phyloP scores from a whole-genome alignment of 2,888 invertebrate genomes.

The Parnassius orleans region DNA sequence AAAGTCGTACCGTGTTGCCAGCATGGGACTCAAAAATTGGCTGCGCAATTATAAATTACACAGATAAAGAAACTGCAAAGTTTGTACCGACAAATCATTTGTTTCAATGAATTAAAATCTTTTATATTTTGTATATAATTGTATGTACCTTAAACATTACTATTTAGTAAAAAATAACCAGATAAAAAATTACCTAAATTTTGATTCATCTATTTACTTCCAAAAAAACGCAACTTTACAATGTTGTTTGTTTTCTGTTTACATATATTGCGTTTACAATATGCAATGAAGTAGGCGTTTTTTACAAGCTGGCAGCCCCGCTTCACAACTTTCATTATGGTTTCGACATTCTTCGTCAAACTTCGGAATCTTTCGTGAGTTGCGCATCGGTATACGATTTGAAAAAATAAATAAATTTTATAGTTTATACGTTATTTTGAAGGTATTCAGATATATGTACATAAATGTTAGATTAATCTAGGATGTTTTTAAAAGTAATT shows the following conservation, averaged over 20 bases:
- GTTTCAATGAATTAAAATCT: too few species aligned
- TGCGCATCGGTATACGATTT: constrained; percentile 22
- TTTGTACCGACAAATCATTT: too few species aligned
- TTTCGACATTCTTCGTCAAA: constrained; percentile 24
- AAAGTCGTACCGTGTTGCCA: constrained; percentile 54
- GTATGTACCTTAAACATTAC: too few species aligned
- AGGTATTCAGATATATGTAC: neutral
- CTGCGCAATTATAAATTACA: neutral
- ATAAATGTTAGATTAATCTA: too few species aligned
- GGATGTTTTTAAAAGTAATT: too few species aligned
- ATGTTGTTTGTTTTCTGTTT: too few species aligned
- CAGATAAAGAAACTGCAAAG: neutral
- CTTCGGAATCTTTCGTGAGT: constrained; percentile 24
- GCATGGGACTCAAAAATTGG: constrained; percentile 13
- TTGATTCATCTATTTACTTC: too few species aligned
- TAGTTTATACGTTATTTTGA: constrained; percentile 14
- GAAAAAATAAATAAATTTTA: constrained; percentile 24
- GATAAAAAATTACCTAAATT: too few species aligned
- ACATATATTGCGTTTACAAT: too few species aligned
- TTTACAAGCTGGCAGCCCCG: constrained; percentile 7
- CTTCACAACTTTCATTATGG: constrained; percentile 23
- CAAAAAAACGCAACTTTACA: too few species aligned
- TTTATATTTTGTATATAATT: too few species aligned
- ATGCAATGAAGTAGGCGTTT: neutral
- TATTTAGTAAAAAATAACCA: too few species aligned